Conservation (phyloP, 2,888 invertebrate genomes). For the Apocheima hispidaria region DNA sequence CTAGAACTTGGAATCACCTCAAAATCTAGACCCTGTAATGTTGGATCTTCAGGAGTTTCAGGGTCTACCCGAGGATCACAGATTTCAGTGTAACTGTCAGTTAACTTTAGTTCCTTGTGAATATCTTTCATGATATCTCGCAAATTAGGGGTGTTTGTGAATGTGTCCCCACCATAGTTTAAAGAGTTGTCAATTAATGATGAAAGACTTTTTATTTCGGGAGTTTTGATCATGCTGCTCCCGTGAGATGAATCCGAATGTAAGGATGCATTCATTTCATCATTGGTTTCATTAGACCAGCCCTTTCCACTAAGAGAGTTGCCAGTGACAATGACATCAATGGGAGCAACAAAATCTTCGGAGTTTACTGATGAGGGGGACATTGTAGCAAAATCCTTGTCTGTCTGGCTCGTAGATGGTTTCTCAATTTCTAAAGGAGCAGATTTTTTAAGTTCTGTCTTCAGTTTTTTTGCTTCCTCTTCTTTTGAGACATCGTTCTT, state of each 20-base stretch:
- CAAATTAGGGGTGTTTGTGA: slow-evolving; percentile 79
- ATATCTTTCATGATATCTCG: slow-evolving; percentile 87
- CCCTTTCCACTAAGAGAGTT: slow-evolving; percentile 88
- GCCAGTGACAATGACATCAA: slow-evolving; percentile 79
- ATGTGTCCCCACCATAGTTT: slow-evolving; percentile 67
- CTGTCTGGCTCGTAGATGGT: slow-evolving; percentile 68
- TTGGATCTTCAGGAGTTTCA: slow-evolving; percentile 71
- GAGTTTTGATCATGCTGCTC: slow-evolving; percentile 82
- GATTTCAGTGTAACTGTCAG: slow-evolving; percentile 65
- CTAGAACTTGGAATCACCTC: slow-evolving; percentile 85
- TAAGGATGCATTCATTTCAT: slow-evolving; percentile 80
- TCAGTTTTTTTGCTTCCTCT: slow-evolving; percentile 32
- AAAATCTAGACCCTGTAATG: slow-evolving; percentile 83
- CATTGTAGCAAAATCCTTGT: slow-evolving; percentile 53
- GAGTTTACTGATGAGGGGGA: slow-evolving; percentile 69
- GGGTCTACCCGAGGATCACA: slow-evolving; percentile 62
- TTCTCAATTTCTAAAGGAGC: slow-evolving; percentile 58
- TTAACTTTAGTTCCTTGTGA: slow-evolving; percentile 75
- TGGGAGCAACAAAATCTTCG: slow-evolving; percentile 67
- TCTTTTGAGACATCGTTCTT: slow-evolving; percentile 42
- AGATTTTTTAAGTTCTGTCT: slow-evolving; percentile 26
- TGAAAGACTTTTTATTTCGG: slow-evolving; percentile 79
- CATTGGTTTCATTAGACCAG: slow-evolving; percentile 88
- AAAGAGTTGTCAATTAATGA: slow-evolving; percentile 75
- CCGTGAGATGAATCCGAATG: slow-evolving; percentile 84